phyloP scores from a whole-genome alignment of 1,140 invertebrate genomes.

The Tetragnatha versicolor region DNA sequence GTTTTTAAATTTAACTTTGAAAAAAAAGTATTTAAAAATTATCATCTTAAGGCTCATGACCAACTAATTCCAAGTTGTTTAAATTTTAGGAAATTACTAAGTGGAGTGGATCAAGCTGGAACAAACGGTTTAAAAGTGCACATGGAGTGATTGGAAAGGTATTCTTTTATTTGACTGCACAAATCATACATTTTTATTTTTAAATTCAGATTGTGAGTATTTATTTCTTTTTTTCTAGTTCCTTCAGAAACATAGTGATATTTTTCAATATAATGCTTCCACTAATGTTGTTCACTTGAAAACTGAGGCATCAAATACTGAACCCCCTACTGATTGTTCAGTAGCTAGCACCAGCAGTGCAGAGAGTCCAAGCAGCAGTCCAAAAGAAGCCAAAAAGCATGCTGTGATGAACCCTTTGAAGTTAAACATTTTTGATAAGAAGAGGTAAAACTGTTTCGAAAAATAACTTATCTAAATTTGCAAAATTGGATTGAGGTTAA shows the following conservation, averaged over 20 bases:
- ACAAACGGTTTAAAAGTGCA: constrained; percentile 45
- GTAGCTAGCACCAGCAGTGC: background rate
- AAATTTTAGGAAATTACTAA: constrained; percentile 43
- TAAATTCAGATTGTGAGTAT: background rate
- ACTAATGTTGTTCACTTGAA: constrained; percentile 49
- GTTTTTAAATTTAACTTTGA: too few relatives aligned
- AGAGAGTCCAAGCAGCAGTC: constrained; percentile 19
- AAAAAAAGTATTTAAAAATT: too few relatives aligned
- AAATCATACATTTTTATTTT: too few relatives aligned
- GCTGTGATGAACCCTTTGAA: constrained; percentile 34
- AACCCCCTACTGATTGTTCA: background rate
- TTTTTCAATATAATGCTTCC: constrained; percentile 34
- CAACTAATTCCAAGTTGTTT: too few relatives aligned
- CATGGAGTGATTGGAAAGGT: constrained; percentile 46
- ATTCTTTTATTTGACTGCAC: background rate
- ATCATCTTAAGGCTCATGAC: too few relatives aligned
- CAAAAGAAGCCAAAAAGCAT: constrained; percentile 38
- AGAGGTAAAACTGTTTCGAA: too few relatives aligned
- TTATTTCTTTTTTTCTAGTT: constrained; percentile 41
- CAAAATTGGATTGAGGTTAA: too few relatives aligned
- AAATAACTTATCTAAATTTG: too few relatives aligned
- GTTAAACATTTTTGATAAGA: constrained; percentile 52
- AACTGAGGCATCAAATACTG: background rate
- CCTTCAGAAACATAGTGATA: constrained; percentile 43
- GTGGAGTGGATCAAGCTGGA: constrained; percentile 26